Conservation (phyloP, 1,140 invertebrate species). For the Microplitis demolitor region DNA sequence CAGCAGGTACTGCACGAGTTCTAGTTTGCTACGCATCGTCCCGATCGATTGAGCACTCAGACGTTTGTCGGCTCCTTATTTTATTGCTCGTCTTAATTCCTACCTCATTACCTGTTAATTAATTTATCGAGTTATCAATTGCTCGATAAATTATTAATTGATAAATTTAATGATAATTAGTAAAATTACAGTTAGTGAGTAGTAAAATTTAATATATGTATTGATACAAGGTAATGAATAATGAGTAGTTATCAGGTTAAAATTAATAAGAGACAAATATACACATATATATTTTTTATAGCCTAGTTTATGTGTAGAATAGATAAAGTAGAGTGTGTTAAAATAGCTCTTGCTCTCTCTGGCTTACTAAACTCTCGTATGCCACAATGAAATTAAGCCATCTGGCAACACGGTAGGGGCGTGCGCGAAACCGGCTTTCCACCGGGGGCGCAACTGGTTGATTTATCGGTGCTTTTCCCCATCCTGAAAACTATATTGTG, state of each 20-base stretch:
- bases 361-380: constrained; percentile 32
- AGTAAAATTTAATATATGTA: too few relatives aligned
- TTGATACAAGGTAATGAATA: too few relatives aligned
- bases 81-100: background rate
- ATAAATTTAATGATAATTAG: too few relatives aligned
- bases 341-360: constrained; percentile 25
- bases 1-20: constrained; percentile 16
- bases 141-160: too few relatives aligned
- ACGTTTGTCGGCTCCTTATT: constrained; percentile 2
- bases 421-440: constrained; percentile 38
- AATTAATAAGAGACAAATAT: too few relatives aligned
- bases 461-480: constrained; percentile 58
- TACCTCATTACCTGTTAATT: background rate
- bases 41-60: constrained; percentile 27
- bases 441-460: constrained; percentile 57
- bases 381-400: constrained; percentile 54
- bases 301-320: too few relatives aligned
- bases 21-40: constrained; percentile 18
- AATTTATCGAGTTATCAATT: background rate
- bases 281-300: too few relatives aligned
- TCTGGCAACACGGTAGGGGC: constrained; percentile 59
- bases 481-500: background rate
- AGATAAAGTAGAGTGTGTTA: background rate
- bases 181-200: too few relatives aligned
- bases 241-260: too few relatives aligned